These are phyloP conservation scores for Typhlichthys eigenmanni DNA, from an alignment of 2,797 vertebrate genomes.

Conservation along the genomic window DNA sequence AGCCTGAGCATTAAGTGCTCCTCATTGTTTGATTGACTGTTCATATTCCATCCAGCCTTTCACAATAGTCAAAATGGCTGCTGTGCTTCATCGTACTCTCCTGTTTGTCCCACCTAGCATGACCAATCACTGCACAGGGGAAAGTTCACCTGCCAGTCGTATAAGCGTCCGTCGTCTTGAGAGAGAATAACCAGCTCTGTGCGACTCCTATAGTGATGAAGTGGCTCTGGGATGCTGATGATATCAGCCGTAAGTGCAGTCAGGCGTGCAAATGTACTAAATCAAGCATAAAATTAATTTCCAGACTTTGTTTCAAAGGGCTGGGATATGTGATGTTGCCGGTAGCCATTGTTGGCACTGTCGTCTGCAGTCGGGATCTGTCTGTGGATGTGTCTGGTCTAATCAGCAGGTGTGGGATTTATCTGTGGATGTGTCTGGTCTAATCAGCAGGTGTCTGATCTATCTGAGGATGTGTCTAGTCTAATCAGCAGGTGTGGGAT, in stretches of 20 bases:
- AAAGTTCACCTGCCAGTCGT: constrained; percentile 28
- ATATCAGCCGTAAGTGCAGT: constrained; percentile 62
- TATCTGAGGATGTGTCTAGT: too few relatives aligned
- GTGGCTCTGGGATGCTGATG: constrained; percentile 61
- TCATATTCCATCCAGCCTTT: constrained; percentile 9
- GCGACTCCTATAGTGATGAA: constrained; percentile 48
- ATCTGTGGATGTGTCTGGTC: too few relatives aligned
- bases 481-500: too few relatives aligned
- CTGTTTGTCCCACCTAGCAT: constrained; percentile 6
- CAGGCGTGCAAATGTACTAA: constrained; percentile 62
- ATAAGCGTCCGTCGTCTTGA: constrained; percentile 35
- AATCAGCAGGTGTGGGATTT: too few relatives aligned
- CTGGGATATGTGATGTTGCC: constrained; percentile 50
- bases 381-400: too few relatives aligned
- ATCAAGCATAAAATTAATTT: constrained; percentile 80
- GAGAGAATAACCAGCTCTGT: constrained; percentile 24
- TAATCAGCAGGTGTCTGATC: too few relatives aligned
- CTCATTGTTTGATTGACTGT: constrained; percentile 4
- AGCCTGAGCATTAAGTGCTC: constrained; percentile 8
- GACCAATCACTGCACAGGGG: constrained; percentile 43
- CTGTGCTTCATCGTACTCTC: background rate
- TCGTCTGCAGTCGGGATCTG: constrained; percentile 31
- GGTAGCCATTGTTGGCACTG: constrained; percentile 39
- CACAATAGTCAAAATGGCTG: constrained; percentile 16
- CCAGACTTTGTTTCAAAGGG: constrained; percentile 56